Evolutionary conservation across 2,888 invertebrate genomes (phyloP), one percentile per base, ranked within the genome.

Genomic region (Cryptosula pallasiana): DNA sequence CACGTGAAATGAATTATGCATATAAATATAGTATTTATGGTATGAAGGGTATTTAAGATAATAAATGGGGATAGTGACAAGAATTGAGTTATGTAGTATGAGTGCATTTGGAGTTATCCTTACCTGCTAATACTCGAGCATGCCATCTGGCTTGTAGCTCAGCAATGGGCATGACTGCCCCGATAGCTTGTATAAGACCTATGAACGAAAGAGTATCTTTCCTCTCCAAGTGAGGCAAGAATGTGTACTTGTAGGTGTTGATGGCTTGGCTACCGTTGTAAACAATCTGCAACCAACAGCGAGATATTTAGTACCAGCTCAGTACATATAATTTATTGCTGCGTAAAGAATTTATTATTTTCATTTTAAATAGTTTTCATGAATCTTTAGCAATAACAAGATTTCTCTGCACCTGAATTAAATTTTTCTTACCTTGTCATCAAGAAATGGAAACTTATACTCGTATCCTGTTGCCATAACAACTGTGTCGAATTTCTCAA

Each of bases 401-500:
- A 45, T 13, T 45, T 45, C 45, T 45, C 20, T 45, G 20, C 9
- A 45, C 20, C 20, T 45, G 5, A 13, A 20, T 45, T 45, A 20
- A 45, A 13, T 13, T 25, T 57, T 5, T 32, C 70, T 29, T 70
- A 81, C 74, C 5, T 75, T 74, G 45, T 78, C 75, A 72, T 79
- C 78, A 34, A 84, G 75, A 34, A 85, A 77, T 9, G 79, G 79
- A 71, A 84, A 82, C 20, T 80, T 80, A 76, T 86, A 85, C 20
- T 83, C 81, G 76, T 84, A 86, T 1, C 86, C 86, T 9, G 86
- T 86, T 27, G 83, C 82, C 73, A 84, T 76, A 35, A 86, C 79
- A 1, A 86, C 82, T 74, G 80, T 78, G 73, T 83, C 83, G 34
- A 81, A 77, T 3, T 78, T 75, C 71, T 79, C 78, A 1, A 45